These are phyloP conservation scores for Ormyrus nitidulus DNA, from an alignment of 2,888 invertebrate species.

Conservation along the genomic window DNA sequence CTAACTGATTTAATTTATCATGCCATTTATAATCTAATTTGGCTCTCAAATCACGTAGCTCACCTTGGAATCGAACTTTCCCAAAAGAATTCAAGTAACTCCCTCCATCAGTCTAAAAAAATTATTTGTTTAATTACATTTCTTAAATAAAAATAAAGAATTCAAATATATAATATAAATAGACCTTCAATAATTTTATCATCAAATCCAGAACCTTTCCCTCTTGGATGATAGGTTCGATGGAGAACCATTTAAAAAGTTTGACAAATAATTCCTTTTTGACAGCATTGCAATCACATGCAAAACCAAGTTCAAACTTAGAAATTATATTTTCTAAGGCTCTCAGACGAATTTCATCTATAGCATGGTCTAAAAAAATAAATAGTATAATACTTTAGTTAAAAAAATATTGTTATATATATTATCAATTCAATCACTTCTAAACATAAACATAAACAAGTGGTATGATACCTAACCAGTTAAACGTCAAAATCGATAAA, in stretches of 20 bases:
- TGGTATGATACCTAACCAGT: background rate
- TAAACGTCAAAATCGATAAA: conserved; percentile 7
- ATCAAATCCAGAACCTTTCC: conserved; percentile 79
- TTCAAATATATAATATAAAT: conserved; percentile 20
- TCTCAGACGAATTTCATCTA: conserved; percentile 79
- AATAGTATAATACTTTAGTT: background rate
- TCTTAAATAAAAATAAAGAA: background rate
- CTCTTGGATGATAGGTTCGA: conserved; percentile 77
- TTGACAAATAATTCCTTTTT: conserved; percentile 79
- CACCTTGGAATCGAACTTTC: conserved; percentile 64
- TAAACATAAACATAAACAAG: conserved; percentile 25
- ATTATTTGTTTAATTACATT: background rate
- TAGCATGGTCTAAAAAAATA: conserved; percentile 76
- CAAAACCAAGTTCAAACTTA: conserved; percentile 81
- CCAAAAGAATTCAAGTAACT: conserved; percentile 65
- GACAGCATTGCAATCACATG: conserved; percentile 79
- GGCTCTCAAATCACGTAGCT: conserved; percentile 62
- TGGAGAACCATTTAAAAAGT: conserved; percentile 81
- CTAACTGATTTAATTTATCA: conserved; percentile 64
- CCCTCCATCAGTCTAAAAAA: conserved; percentile 60
- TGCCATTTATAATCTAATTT: conserved; percentile 63
- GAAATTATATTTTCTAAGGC: conserved; percentile 78
- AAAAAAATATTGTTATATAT: background rate
- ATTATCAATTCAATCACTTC: background rate
- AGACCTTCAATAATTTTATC: conserved; percentile 78